Conservation (phyloP, 2,888 invertebrate genomes). For the Platycnemis pennipes region DNA sequence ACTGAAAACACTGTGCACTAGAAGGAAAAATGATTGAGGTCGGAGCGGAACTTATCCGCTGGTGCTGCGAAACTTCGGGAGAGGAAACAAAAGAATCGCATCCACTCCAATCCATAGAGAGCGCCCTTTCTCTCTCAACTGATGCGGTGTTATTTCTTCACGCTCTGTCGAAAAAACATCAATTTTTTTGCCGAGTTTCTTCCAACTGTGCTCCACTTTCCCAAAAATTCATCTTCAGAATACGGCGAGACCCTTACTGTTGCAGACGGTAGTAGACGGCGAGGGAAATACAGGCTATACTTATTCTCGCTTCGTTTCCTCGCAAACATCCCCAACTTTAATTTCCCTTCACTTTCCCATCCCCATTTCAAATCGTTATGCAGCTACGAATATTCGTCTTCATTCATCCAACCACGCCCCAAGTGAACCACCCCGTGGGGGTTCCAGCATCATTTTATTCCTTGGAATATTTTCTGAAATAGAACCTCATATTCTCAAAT, state of each 20-base stretch:
- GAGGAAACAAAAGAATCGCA: neutral
- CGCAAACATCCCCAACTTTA: neutral
- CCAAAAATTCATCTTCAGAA: neutral
- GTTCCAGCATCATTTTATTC: neutral
- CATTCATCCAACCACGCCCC: neutral
- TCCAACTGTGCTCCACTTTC: neutral
- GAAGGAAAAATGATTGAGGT: neutral
- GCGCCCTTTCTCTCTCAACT: neutral
- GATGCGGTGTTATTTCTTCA: conserved; percentile 14
- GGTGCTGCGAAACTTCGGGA: neutral
- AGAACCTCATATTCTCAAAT: neutral
- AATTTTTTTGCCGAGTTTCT: neutral
- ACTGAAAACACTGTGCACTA: neutral
- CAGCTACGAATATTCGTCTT: neutral
- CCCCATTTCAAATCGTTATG: neutral
- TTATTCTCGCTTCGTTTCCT: neutral
- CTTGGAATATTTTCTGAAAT: neutral
- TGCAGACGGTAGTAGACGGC: neutral
- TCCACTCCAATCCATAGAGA: neutral
- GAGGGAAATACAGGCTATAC: neutral
- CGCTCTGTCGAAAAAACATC: neutral
- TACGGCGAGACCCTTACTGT: neutral
- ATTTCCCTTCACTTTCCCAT: neutral
- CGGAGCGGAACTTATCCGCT: neutral
- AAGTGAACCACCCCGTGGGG: neutral